phyloP scores from a whole-genome alignment of 2,888 invertebrate species.

The Apamea epomidion region DNA sequence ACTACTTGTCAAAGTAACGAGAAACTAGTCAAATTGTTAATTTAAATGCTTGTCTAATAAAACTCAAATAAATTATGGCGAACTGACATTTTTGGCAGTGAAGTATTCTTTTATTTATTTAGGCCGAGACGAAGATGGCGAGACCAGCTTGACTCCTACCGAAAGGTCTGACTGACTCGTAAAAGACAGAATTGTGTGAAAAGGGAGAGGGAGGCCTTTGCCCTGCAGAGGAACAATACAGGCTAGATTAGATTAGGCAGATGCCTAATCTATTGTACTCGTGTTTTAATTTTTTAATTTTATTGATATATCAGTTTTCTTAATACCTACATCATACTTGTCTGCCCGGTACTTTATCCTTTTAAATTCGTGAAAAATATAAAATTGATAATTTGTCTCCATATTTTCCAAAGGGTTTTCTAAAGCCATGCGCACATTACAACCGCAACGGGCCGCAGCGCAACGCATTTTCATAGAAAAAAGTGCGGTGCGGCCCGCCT shows the following conservation, averaged over 20 bases:
- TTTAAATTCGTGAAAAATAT: neutral
- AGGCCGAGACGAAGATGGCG: no score
- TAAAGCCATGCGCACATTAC: neutral
- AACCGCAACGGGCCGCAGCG: neutral
- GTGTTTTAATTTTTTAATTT: no score
- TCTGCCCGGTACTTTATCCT: neutral
- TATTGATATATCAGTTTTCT: neutral
- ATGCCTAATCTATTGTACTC: no score
- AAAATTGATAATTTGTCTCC: neutral
- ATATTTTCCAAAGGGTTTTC: neutral
- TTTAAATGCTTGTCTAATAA: slow-evolving; percentile 37
- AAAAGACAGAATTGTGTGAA: no score
- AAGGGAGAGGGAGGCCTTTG: no score
- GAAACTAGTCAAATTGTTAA: slow-evolving; percentile 38
- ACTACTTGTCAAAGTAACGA: slow-evolving; percentile 33
- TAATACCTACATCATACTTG: neutral
- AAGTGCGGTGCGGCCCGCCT: no score
- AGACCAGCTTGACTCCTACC: no score
- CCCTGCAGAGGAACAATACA: no score
- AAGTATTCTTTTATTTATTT: neutral
- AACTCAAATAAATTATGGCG: slow-evolving; percentile 27
- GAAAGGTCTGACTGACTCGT: no score
- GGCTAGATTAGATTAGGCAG: neutral
- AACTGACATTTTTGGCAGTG: slow-evolving; percentile 13
- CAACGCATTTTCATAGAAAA: no score